Evolutionary conservation across 2,113 vertebrate genomes (phyloP).

Genomic region (Typhlomys cinereus): DNA sequence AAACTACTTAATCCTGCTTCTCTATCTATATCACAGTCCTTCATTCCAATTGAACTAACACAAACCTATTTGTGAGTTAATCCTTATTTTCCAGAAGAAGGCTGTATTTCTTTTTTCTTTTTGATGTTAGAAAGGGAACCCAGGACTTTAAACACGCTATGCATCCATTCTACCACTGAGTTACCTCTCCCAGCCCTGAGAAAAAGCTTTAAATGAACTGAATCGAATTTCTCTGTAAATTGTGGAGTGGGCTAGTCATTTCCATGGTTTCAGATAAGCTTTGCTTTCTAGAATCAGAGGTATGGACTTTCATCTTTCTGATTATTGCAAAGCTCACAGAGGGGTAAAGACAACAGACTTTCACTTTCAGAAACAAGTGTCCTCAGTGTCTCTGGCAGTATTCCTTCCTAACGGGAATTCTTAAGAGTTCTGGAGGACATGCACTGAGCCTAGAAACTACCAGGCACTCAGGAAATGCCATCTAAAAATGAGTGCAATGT

Average conservation of each 20-base stretch:
- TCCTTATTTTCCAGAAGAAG: slow-evolving; percentile 25
- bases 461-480: neutral
- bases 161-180: neutral
- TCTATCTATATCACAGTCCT: slow-evolving; percentile 17
- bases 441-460: neutral
- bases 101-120: too few species aligned
- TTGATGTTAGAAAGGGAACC: neutral
- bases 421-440: neutral
- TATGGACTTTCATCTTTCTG: slow-evolving; percentile 4
- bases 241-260: neutral
- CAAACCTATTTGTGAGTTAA: neutral
- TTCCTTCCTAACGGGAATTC: neutral
- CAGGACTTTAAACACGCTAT: neutral
- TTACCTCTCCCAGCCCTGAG: neutral
- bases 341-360: neutral
- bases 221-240: slow-evolving; percentile 40
- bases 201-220: neutral
- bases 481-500: neutral
- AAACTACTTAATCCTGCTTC: slow-evolving; percentile 33
- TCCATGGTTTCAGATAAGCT: slow-evolving; percentile 2
- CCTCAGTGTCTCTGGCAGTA: neutral
- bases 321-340: neutral
- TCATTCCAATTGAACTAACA: neutral
- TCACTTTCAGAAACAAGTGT: slow-evolving; percentile 26
- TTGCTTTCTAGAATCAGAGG: slow-evolving; percentile 22